These are phyloP conservation scores for Lordiphosa clarofinis DNA, from an alignment of 1,140 invertebrate species.

Conservation along the genomic window DNA sequence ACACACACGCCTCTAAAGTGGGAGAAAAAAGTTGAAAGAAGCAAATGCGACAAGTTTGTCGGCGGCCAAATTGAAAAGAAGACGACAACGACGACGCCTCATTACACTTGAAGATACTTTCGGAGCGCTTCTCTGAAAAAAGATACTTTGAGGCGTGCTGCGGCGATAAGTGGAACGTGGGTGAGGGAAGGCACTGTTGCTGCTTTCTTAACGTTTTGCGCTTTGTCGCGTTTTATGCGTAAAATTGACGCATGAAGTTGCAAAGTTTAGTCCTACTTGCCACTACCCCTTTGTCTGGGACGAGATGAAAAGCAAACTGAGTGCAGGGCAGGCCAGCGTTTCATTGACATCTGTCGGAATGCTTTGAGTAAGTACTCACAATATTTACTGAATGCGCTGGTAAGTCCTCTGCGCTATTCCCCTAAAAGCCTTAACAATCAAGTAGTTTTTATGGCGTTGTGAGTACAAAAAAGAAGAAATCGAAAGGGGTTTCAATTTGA, in stretches of 20 bases:
- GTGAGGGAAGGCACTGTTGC: constrained; percentile 2
- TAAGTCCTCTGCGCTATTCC: too few species aligned
- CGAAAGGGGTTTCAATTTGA: too few species aligned
- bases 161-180: constrained; percentile 5
- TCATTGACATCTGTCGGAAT: too few species aligned
- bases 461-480: too few species aligned
- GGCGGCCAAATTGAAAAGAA: constrained; percentile 44
- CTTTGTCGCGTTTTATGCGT: constrained; percentile 40
- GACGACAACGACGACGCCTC: constrained; percentile 27
- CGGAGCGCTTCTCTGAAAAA: not conserved
- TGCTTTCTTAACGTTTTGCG: constrained; percentile 33
- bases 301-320: too few species aligned
- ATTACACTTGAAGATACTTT: not conserved
- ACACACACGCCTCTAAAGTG: constrained; percentile 26
- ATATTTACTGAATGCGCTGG: too few species aligned
- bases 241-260: constrained; percentile 31
- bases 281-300: not conserved
- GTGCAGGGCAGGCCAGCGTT: too few species aligned
- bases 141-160: constrained; percentile 8
- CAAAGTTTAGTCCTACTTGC: constrained; percentile 4
- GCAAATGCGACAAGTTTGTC: constrained; percentile 1
- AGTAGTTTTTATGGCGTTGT: too few species aligned
- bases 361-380: too few species aligned
- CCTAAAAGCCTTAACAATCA: too few species aligned
- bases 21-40: constrained; percentile 12